Base-by-base conservation (phyloP, 2,113 vertebrate genomes). In the Nycticebus coucang region DNA sequence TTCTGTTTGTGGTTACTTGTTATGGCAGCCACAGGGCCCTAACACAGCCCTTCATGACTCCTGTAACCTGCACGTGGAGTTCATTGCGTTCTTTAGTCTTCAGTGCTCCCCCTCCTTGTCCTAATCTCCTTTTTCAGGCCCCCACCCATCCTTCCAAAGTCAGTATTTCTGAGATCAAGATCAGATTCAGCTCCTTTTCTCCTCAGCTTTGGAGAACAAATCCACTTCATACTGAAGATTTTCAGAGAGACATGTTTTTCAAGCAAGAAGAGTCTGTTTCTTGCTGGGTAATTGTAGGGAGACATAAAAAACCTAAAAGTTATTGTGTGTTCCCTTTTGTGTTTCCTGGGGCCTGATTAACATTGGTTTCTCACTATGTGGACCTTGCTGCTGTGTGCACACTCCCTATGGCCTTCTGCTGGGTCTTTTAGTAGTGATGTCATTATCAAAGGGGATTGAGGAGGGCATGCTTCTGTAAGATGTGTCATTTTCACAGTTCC, bases 241-340 rank as follows among this genome's bases (percentile, higher is more conserved):
- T 87, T 30, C 45, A 45, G 78, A 82, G 72, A 62, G 78, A 94
- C 4, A 2, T 18, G 37, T 37, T 75, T 62, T 57, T 57, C 2
- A 57, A 2, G 5, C 5, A 57, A 57, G 12, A 28, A 14, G 33
- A 64, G 57, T 57, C 57, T 87, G 92, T 75, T 93, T 8, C 74
- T 30, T 57, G 66, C 72, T 84, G 64, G 5, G 71, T 89, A 79
- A 89, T 95, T 84, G 94, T 79, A 93, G 64, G 33, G 78, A 77
- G 45, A 68, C 14, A 18, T 83, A 28, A 81, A 94, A 68, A 64
- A 11, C 18, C 57, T 17, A 6, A 53, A 17, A 18, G 30, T 37
- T 50, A 7, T 17, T 12, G 10, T 37, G 60, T 55, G 9, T 9
- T 94, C 33, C 74, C 4, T 10, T 75, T n/a, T n/a, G n/a, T n/a